Conservation (phyloP, 2,797 vertebrate species). For the Chiroxiphia lanceolata region DNA sequence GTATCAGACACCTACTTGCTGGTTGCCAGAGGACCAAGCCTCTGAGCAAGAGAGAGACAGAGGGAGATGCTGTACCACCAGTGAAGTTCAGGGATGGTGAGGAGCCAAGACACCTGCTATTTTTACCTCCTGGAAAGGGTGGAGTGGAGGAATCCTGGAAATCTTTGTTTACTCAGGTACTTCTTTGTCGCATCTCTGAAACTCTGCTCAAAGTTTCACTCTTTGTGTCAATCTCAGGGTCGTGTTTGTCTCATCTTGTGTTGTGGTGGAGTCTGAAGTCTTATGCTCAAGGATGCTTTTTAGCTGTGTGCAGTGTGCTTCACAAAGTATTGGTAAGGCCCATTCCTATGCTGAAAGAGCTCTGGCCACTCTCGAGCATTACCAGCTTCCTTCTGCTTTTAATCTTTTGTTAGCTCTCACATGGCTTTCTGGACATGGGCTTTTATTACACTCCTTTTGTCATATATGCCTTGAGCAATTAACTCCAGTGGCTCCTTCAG, state of each 20-base stretch:
- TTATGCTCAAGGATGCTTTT: neutral
- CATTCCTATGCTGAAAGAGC: neutral
- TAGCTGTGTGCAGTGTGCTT: neutral
- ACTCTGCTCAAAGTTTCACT: neutral
- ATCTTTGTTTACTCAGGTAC: neutral
- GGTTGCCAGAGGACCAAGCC: constrained; percentile 59
- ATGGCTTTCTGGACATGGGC: neutral
- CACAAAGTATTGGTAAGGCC: neutral
- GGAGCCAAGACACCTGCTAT: neutral
- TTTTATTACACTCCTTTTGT: neutral
- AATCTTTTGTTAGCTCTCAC: neutral
- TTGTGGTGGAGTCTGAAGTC: neutral
- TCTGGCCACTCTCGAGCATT: neutral
- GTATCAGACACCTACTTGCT: constrained; percentile 53
- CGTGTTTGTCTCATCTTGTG: neutral
- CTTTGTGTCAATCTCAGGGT: neutral
- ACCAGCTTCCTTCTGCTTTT: neutral
- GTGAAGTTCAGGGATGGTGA: neutral
- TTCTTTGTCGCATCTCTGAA: neutral
- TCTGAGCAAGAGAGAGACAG: constrained; percentile 55
- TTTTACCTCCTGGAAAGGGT: neutral
- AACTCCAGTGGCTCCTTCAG: neutral
- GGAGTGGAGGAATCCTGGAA: neutral
- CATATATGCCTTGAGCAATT: rapidly evolving
- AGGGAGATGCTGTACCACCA: neutral